Evolutionary conservation across 2,888 invertebrate species (phyloP), one percentile per base, ranked within the genome.

Genomic region (Noctua fimbriata): DNA sequence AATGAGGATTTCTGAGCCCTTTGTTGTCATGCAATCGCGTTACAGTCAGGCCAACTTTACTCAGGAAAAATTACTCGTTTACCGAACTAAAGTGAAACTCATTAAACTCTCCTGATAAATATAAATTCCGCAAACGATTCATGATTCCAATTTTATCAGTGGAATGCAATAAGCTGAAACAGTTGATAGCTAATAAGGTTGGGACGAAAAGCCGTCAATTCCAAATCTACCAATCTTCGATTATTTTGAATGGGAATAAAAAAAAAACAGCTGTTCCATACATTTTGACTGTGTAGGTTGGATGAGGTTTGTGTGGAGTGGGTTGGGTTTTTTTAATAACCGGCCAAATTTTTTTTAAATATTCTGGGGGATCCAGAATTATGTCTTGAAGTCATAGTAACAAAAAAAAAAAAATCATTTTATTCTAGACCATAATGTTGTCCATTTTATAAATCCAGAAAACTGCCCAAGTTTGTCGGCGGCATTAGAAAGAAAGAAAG

Each of bases 91-190:
- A 55, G 9, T 12, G 21, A 49, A 60, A 72, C 28, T 60, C 18
- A 47, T 58, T 78, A 58, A 78, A 18, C 4, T 65, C 18, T 18
- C n/a, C 18, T 32, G 16, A 21, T 32, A 32, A 32, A 63, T 32
- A 49, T 63, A 76, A 65, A 79, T 78, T 79, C 16, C n/a, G n/a
- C 32, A 44, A n/a, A 36, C 10, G 41, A 78, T 77, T 78, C 10
- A 65, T 21, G 79, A 16, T 44, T 65, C 36, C 21, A 55, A 79
- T 79, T 79, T 55, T 16, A 69, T 52, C 32, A 79, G 28, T 28
- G 32, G 44, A 69, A 78, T 67, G 80, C 69, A 78, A 47, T 55
- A n/a, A 55, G 21, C 21, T 47, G 2, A 9, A 36, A 21, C 32
- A 65, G 24, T 18, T 36, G 41, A 52, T 52, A 52, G 44, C 67